These are phyloP conservation scores for Nineta flava DNA, from an alignment of 2,888 invertebrate genomes.

Conservation along the genomic window DNA sequence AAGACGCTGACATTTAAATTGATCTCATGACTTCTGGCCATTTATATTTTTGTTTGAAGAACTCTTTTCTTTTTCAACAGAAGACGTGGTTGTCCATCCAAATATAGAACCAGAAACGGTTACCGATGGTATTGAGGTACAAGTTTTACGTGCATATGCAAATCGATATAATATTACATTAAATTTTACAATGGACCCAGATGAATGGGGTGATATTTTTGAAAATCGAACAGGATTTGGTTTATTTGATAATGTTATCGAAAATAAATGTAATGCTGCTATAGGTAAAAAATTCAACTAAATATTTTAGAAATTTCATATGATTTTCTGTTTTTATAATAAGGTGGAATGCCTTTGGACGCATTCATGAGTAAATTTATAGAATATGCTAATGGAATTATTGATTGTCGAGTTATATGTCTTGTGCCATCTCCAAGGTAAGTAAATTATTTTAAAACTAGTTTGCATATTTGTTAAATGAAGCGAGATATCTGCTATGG, in stretches of 20 bases:
- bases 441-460: background rate
- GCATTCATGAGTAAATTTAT: slow-evolving; percentile 39
- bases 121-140: slow-evolving; percentile 38
- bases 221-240: slow-evolving; percentile 49
- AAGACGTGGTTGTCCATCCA: background rate
- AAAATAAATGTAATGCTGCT: slow-evolving; percentile 44
- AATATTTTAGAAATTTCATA: background rate
- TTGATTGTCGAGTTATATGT: slow-evolving; percentile 49
- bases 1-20: no score
- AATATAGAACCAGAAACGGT: background rate
- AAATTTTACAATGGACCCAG: slow-evolving; percentile 31
- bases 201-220: slow-evolving; percentile 48
- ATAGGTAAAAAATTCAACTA: slow-evolving; percentile 31
- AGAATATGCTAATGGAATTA: slow-evolving; percentile 42
- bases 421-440: slow-evolving; percentile 50
- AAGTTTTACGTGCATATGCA: slow-evolving; percentile 33
- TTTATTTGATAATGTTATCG: slow-evolving; percentile 42
- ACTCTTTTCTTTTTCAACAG: background rate
- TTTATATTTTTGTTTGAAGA: no score
- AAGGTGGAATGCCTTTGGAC: slow-evolving; percentile 36
- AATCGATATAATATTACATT: slow-evolving; percentile 30
- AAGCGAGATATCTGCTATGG: no score
- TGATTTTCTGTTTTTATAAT: no score
- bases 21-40: no score
- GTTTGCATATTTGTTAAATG: no score